Percentiles rank a stretch among this genome's conserved stretches.
Evolutionary conservation across 2,888 invertebrate species (phyloP).

Genomic region (Aelia acuminata): DNA sequence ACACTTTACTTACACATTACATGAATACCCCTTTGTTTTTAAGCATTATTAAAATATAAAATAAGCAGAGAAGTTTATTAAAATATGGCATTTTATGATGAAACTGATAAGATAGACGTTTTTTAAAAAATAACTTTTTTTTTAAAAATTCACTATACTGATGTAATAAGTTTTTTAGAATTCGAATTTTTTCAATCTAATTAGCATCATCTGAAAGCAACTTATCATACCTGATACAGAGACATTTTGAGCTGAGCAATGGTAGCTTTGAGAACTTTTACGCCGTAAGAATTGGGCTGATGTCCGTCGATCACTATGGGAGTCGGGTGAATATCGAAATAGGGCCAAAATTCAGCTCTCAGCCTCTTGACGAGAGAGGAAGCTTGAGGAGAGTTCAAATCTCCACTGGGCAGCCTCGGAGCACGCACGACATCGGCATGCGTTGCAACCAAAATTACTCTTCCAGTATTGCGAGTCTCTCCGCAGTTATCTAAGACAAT

Average conservation of each 20-base stretch:
- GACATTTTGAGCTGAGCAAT: constrained; percentile 72
- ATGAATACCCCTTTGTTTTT: too few species aligned
- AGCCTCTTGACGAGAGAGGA: constrained; percentile 56
- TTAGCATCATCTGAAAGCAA: not conserved
- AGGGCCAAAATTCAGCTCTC: constrained; percentile 61
- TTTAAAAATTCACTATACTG: not conserved
- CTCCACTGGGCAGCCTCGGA: constrained; percentile 73
- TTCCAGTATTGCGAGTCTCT: constrained; percentile 71
- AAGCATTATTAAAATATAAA: too few species aligned
- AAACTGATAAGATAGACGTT: too few species aligned
- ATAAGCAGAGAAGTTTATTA: too few species aligned
- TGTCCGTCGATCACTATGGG: constrained; percentile 77
- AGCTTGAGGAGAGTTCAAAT: constrained; percentile 73
- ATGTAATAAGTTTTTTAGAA: not conserved
- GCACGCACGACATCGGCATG: constrained; percentile 75
- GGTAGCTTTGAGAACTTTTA: constrained; percentile 75
- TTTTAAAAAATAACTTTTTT: too few species aligned
- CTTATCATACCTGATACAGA: constrained; percentile 71
- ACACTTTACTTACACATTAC: too few species aligned
- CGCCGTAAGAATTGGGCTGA: constrained; percentile 75
- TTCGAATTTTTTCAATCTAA: not conserved
- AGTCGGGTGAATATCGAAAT: constrained; percentile 73
- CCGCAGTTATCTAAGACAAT: constrained; percentile 74
- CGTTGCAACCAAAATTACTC: constrained; percentile 76
- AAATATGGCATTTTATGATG: too few species aligned